Base-by-base conservation (phyloP, 2,113 vertebrate species). In the Phycodurus eques region DNA sequence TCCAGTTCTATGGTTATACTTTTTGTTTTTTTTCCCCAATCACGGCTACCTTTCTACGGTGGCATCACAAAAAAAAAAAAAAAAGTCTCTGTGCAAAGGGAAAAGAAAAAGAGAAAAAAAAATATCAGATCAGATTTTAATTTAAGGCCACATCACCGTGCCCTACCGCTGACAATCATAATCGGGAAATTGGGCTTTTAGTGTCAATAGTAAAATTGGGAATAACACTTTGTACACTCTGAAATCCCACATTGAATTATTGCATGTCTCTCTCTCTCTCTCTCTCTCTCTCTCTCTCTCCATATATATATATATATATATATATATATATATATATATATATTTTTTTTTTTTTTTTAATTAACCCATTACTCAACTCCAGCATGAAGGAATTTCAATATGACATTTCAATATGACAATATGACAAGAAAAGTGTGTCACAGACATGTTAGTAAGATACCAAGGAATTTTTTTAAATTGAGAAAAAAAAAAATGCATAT, bases 381-480 rank as follows among this genome's bases (percentile, higher is more conserved):
- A 35, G 15, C 0, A 14, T 6, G 59, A 60, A 13, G 6, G 31
- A 15, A 60, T 60, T 60, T 60, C 31, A 60, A 31, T 60, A 27
- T 35, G 59, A 60, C 59, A 60, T 60, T 60, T n/a, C n/a, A n/a
- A n/a, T n/a, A n/a, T n/a, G n/a, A n/a, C 31, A 60, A 60, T 35
- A 13, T 60, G 59, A 60, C 59, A 3, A 6, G 35, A 39, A 39
- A 39, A 5, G 35, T 39, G 3, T 39, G 6, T 27, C 27, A 27
- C 27, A 27, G 27, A 27, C 27, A 39, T 39, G 35, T 39, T 39
- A 5, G 35, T 39, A 39, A 39, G 35, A 39, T 2, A 39, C 35
- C 35, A 1, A 5, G 35, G 35, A 39, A 6, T 6, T 47, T 47
- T 5, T 47, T 47, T 47, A 11, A 47, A 47, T 2, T 4, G 11